These are phyloP conservation scores for Urosaurus nigricauda DNA, from an alignment of 2,797 vertebrate genomes.

Conservation along the genomic window DNA sequence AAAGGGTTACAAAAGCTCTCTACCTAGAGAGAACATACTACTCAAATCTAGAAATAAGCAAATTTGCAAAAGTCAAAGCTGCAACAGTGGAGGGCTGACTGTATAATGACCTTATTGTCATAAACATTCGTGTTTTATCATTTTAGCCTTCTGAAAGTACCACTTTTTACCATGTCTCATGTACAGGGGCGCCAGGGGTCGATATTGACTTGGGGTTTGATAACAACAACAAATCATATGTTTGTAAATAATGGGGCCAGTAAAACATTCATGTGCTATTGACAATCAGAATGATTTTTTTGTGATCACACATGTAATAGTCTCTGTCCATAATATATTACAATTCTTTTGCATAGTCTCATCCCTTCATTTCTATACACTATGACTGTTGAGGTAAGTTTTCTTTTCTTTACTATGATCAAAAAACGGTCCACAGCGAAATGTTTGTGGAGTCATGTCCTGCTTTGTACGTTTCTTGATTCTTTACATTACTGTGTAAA, in stretches of 20 bases:
- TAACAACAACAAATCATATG: too few species aligned
- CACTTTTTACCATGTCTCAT: too few species aligned
- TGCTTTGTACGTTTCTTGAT: neutral
- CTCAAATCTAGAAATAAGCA: too few species aligned
- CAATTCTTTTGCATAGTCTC: neutral
- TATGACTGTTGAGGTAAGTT: neutral
- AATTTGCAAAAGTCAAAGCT: too few species aligned
- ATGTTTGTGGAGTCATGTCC: neutral
- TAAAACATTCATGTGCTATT: neutral
- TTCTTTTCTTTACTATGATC: neutral
- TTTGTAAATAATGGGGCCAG: neutral
- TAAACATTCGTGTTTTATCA: too few species aligned
- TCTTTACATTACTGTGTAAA: neutral
- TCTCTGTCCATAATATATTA: neutral
- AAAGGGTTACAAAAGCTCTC: too few species aligned
- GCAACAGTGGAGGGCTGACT: too few species aligned
- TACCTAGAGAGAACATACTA: too few species aligned
- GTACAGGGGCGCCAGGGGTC: too few species aligned
- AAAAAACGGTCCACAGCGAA: neutral
- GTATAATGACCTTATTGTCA: too few species aligned
- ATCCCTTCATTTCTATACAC: too few species aligned
- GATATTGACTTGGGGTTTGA: too few species aligned
- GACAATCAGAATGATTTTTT: neutral
- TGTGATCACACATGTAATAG: neutral
- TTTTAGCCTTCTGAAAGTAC: neutral